Conservation (phyloP, 2,888 invertebrate genomes). For the Cephalotes varians region DNA sequence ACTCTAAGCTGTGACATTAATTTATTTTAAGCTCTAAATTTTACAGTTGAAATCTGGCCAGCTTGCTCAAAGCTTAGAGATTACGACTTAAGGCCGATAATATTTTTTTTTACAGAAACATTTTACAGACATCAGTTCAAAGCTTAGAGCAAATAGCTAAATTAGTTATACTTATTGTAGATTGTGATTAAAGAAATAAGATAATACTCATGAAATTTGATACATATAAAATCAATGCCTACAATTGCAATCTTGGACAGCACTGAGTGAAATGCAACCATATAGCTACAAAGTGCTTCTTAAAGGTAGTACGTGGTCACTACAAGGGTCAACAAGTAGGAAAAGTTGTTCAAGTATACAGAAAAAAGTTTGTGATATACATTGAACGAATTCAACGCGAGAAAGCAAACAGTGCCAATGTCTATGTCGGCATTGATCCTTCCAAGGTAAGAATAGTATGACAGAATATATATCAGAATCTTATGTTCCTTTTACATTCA, state of each 20-base stretch:
- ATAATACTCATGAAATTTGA: background rate
- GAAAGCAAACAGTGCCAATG: slow-evolving; percentile 99
- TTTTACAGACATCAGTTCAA: background rate
- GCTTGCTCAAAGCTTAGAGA: too few relatives aligned
- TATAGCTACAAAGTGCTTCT: background rate
- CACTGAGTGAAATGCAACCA: background rate
- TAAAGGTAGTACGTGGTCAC: slow-evolving; percentile 97
- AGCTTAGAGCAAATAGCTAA: background rate
- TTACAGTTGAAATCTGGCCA: background rate
- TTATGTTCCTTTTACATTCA: slow-evolving; percentile 67
- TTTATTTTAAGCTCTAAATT: background rate
- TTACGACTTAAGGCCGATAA: background rate
- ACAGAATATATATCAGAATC: background rate
- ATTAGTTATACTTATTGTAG: background rate
- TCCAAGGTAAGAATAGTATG: slow-evolving; percentile 91
- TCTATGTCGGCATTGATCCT: slow-evolving; percentile 99
- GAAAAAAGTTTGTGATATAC: slow-evolving; percentile 99
- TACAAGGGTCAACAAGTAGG: slow-evolving; percentile 99
- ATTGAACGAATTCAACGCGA: slow-evolving; percentile 99
- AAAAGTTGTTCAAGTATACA: slow-evolving; percentile 99
- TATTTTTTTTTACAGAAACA: too few relatives aligned
- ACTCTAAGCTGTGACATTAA: too few relatives aligned
- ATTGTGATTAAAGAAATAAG: background rate
- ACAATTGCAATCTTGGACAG: background rate
- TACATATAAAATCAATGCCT: background rate